A percentile compares a stretch with the other conserved stretches of the same genome.
phyloP scores from a whole-genome alignment of 2,113 vertebrate genomes.

The Tursiops truncatus region DNA sequence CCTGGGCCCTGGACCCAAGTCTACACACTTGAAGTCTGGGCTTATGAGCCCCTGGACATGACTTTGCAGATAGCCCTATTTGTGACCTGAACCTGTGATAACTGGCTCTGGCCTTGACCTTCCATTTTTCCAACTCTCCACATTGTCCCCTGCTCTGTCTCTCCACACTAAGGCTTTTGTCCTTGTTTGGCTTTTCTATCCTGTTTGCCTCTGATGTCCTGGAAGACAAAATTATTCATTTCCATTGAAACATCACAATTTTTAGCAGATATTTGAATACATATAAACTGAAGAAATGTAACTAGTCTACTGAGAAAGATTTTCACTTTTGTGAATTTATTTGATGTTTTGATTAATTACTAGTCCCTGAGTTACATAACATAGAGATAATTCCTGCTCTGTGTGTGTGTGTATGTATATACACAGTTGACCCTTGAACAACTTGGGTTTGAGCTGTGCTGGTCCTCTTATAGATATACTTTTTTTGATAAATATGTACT shows the following conservation, averaged over 20 bases:
- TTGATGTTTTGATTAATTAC: constrained; percentile 18
- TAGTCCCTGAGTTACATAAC: not conserved
- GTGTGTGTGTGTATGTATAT: not conserved
- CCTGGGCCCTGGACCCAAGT: not conserved
- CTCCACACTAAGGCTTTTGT: not conserved
- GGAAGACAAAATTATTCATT: not conserved
- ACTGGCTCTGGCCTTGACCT: not conserved
- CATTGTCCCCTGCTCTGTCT: not conserved
- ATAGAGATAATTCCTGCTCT: not conserved
- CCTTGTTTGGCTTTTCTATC: not conserved
- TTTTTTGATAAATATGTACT: not conserved
- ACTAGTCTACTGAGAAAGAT: not conserved
- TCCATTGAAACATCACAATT: not conserved
- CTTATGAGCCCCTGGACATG: not conserved
- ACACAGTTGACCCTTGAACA: not conserved
- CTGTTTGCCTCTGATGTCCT: not conserved
- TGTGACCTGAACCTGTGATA: not conserved
- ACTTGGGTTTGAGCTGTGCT: not conserved
- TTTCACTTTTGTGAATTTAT: not conserved
- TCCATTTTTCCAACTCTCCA: not conserved
- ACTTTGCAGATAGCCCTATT: not conserved
- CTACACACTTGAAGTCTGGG: not conserved
- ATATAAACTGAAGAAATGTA: not conserved
- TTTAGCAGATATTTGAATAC: not conserved
- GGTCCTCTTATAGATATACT: not conserved